These are phyloP conservation scores for Aphodius granarius DNA, from an alignment of 2,888 invertebrate genomes.

Conservation along the genomic window DNA sequence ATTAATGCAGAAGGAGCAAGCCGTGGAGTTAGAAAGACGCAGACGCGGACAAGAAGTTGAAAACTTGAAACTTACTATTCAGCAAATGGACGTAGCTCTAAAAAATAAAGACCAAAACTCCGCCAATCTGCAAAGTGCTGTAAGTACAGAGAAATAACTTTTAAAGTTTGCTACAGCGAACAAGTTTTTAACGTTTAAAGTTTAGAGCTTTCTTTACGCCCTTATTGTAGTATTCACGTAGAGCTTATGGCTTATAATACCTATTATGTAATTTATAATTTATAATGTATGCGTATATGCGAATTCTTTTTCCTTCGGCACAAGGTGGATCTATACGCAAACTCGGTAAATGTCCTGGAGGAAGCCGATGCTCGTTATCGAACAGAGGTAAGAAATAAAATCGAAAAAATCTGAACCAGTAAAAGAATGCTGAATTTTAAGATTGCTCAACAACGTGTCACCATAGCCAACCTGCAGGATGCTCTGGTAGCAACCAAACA, in stretches of 20 bases:
- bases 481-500: constrained; percentile 48
- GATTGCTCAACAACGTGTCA: constrained; percentile 48
- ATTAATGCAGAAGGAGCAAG: constrained; percentile 33
- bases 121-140: constrained; percentile 47
- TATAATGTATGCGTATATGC: not conserved
- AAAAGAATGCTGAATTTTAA: constrained; percentile 29
- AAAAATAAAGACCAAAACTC: constrained; percentile 43
- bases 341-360: constrained; percentile 48
- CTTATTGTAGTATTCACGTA: not conserved
- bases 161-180: too few species aligned
- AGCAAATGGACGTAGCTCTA: constrained; percentile 42
- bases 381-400: constrained; percentile 46
- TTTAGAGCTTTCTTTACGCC: not conserved
- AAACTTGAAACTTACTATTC: constrained; percentile 44
- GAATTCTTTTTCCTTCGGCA: not conserved
- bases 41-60: constrained; percentile 41
- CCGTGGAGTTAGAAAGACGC: constrained; percentile 38
- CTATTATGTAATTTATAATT: not conserved
- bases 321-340: constrained; percentile 48
- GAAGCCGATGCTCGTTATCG: constrained; percentile 44
- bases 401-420: not conserved
- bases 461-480: constrained; percentile 48
- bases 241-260: not conserved
- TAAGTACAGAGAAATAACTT: too few species aligned
- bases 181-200: too few species aligned